Percentiles rank a stretch among this genome's conserved stretches.
Evolutionary conservation across 2,113 vertebrate species (phyloP).

Genomic region (Scolopax mira): DNA sequence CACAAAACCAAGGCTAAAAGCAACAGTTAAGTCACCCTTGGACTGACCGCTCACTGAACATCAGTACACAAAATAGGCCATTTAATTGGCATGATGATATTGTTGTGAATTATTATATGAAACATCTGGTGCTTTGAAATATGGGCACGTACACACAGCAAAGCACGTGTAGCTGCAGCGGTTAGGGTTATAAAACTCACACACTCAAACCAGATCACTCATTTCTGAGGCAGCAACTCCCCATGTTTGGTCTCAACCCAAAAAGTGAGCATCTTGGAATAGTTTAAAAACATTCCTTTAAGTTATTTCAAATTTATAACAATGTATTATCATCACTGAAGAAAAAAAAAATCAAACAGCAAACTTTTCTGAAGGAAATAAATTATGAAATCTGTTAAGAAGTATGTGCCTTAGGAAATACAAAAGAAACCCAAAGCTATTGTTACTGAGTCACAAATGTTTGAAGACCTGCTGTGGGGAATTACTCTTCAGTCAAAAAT

Average conservation of each 20-base stretch:
- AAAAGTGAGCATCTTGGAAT: neutral
- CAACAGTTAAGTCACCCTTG: slow-evolving; percentile 16
- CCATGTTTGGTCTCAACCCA: neutral
- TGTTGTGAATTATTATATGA: neutral
- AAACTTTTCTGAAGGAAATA: neutral
- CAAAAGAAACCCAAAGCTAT: neutral
- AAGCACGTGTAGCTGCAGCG: neutral
- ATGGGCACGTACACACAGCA: neutral
- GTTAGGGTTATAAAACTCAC: neutral
- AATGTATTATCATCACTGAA: neutral
- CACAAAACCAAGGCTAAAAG: slow-evolving; percentile 12
- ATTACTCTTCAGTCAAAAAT: neutral
- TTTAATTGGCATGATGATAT: neutral
- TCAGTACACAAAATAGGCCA: neutral
- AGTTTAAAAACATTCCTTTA: neutral
- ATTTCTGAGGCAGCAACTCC: neutral
- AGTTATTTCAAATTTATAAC: neutral
- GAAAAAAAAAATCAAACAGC: neutral
- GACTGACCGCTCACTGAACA: slow-evolving; percentile 27
- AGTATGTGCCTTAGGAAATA: neutral
- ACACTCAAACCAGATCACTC: neutral
- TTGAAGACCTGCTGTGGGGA: neutral
- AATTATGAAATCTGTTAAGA: neutral
- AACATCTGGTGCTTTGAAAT: slow-evolving; percentile 36
- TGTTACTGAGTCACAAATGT: neutral